Conservation (phyloP, 2,797 vertebrate genomes). For the Dromococcyx pavoninus region DNA sequence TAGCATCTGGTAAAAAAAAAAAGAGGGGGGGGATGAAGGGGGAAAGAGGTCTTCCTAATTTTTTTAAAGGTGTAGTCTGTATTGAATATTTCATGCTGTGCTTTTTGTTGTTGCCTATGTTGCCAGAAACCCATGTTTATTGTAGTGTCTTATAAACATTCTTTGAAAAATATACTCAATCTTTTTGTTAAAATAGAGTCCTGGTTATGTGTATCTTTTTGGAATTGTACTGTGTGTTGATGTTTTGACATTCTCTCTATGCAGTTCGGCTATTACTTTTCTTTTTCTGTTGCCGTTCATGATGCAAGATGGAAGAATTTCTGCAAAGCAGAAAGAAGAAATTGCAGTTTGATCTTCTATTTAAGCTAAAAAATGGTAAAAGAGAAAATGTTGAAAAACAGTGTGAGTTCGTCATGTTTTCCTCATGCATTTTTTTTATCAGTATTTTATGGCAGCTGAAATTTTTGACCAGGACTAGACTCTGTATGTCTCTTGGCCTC, state of each 20-base stretch:
- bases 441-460: neutral
- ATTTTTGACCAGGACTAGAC: neutral
- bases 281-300: neutral
- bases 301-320: neutral
- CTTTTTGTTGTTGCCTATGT: neutral
- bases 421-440: neutral
- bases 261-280: neutral
- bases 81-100: neutral
- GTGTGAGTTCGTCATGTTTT: neutral
- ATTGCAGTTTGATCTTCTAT: neutral
- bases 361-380: neutral
- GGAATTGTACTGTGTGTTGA: neutral
- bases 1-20: neutral
- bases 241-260: neutral
- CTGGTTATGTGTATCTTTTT: neutral
- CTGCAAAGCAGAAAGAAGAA: neutral
- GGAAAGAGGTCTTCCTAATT: accelerated
- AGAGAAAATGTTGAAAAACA: neutral
- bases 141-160: neutral
- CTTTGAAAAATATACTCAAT: neutral
- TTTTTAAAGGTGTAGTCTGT: neutral
- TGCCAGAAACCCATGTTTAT: neutral
- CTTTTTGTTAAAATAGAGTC: neutral
- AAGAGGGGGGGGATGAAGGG: accelerated
- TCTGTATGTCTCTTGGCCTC: neutral